Evolutionary conservation across 2,113 vertebrate genomes (phyloP), one percentile per base, ranked within the genome.

Genomic region (Bungarus multicinctus): DNA sequence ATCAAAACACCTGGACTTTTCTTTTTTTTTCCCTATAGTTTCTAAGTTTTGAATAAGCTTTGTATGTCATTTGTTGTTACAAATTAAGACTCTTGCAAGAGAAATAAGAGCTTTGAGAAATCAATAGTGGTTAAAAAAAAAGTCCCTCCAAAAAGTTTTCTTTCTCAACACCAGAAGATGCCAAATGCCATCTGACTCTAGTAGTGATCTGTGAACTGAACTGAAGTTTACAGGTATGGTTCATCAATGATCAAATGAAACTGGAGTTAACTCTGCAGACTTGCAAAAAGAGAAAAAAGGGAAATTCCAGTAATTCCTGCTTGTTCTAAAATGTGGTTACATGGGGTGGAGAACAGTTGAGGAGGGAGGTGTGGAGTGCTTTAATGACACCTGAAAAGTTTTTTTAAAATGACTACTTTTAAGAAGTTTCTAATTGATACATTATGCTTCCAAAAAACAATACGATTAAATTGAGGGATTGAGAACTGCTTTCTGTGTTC

Each of bases 381-480:
- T 88, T 45, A n/a, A 45, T 0, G 0, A 16, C 25, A 64, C 6
- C 3, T 9, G 0, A 86, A 89, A 47, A 54, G 74, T 45, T 91
- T 86, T 92, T 45, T 91, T 64, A 85, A 22, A 53, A 85, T 88
- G 90, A 93, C 94, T 85, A 54, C 45, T 47, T 27, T 60, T 91
- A 1, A 10, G 88, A 53, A 27, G 23, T 30, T 55, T 89, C 88
- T 89, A 45, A 16, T n/a, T 89, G 87, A 89, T 85, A 18, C 81
- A 90, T 93, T 92, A 52, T 88, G 2, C 12, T 81, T 81, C 22
- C 39, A 14, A 50, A 89, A 27, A 47, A 69, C 43, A 47, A 55
- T 4, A 60, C 58, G 87, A 47, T 74, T 69, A 43, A 60, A 64
- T 25, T 20, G 5, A 47, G 53, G 43, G 30, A 34, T 0, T 0